Evolutionary conservation across 2,888 invertebrate genomes (phyloP).

Genomic region (Blera fallax): DNA sequence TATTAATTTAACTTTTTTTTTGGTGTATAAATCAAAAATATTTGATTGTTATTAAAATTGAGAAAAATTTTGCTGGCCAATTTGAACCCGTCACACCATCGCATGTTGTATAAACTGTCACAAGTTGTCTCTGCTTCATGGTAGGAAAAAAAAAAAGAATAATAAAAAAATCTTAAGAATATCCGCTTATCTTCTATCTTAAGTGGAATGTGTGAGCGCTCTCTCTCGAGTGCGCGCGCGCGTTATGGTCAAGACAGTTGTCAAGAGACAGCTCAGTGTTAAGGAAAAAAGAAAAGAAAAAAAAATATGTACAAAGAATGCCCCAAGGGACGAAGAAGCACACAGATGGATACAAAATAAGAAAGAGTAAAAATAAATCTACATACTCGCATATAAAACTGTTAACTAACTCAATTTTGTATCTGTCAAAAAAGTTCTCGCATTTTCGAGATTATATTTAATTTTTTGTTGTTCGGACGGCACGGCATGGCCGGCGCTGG

Average conservation of each 20-base stretch:
- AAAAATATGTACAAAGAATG: conserved; percentile 63
- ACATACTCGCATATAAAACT: conserved; percentile 81
- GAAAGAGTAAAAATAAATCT: conserved; percentile 75
- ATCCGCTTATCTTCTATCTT: conserved; percentile 73
- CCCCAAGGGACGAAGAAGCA: conserved; percentile 67
- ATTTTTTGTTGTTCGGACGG: conserved; percentile 62
- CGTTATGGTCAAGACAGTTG: conserved; percentile 64
- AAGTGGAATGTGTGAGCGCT: conserved; percentile 73
- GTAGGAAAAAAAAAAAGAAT: conserved; percentile 5
- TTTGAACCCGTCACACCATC: conserved; percentile 37
- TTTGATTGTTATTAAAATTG: neutral
- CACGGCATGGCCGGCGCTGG: neutral
- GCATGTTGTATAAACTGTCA: conserved; percentile 61
- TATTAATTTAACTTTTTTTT: conserved; percentile 6
- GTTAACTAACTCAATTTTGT: conserved; percentile 82
- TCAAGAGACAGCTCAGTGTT: conserved; percentile 51
- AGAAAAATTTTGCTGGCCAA: no score
- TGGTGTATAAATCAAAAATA: conserved; percentile 14
- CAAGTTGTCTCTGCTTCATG: conserved; percentile 44
- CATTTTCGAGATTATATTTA: conserved; percentile 72
- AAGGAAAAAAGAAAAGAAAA: conserved; percentile 14
- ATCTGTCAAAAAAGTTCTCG: conserved; percentile 78
- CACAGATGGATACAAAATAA: conserved; percentile 42
- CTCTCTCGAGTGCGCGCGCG: conserved; percentile 23
- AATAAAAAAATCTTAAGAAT: conserved; percentile 35